Percentiles rank a stretch among this genome's conserved stretches.
Conservation (phyloP, 2,888 invertebrate species). For the Auanema freiburgensis region DNA sequence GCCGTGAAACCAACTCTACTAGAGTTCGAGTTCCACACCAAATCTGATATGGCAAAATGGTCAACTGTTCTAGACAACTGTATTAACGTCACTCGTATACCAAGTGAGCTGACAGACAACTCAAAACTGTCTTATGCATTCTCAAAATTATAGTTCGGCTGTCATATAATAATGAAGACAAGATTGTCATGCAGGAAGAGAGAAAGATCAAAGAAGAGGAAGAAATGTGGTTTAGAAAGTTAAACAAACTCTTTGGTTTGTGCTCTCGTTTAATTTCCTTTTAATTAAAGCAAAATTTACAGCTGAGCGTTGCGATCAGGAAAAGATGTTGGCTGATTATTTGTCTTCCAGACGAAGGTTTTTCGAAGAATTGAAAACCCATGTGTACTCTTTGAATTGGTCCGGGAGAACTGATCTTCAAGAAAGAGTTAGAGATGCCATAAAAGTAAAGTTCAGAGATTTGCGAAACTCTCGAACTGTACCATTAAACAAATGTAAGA, state of each 20-base stretch:
- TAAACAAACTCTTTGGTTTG: constrained; percentile 30
- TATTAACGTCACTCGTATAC: constrained; percentile 14
- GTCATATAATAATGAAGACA: constrained; percentile 5
- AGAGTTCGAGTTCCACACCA: constrained; percentile 38
- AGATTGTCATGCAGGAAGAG: constrained; percentile 15
- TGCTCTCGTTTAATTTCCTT: not conserved
- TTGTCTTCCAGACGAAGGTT: constrained; percentile 32
- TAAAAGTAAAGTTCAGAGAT: constrained; percentile 35
- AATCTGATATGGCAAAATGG: constrained; percentile 42
- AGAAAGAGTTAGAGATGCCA: constrained; percentile 37
- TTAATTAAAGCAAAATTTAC: constrained; percentile 3
- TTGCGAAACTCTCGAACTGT: constrained; percentile 29
- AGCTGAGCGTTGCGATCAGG: constrained; percentile 25
- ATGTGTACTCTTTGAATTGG: constrained; percentile 29
- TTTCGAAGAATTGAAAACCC: constrained; percentile 26
- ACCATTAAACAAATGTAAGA: constrained; percentile 39
- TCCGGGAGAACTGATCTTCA: constrained; percentile 30
- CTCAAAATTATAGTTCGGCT: constrained; percentile 14
- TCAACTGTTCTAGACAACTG: constrained; percentile 31
- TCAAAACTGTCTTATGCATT: not conserved
- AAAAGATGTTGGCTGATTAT: constrained; percentile 27
- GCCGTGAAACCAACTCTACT: constrained; percentile 35
- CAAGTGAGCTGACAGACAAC: not conserved
- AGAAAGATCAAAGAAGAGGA: constrained; percentile 32
- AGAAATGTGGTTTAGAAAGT: constrained; percentile 31